A percentile compares a stretch with the other conserved stretches of the same genome.
Conservation (phyloP, 2,797 vertebrate species). For the Microcaecilia unicolor region DNA sequence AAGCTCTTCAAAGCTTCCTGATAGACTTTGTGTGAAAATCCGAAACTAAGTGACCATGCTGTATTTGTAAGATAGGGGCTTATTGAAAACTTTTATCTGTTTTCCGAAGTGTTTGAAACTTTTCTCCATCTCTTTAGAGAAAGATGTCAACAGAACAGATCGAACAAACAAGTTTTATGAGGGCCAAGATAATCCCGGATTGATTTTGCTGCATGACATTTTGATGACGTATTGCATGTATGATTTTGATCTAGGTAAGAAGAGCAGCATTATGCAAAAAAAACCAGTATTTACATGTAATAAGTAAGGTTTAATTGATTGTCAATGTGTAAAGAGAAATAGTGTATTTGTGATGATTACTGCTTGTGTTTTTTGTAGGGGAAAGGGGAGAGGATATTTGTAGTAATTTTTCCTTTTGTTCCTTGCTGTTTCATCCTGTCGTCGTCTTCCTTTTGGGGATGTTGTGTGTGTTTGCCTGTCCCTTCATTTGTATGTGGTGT, state of each 20-base stretch:
- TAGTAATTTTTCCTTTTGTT: neutral
- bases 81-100: conserved; percentile 25
- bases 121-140: conserved; percentile 63
- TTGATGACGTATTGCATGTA: conserved; percentile 98
- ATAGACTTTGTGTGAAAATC: conserved; percentile 6
- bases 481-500: too few species aligned
- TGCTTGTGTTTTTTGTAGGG: neutral
- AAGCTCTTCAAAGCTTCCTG: conserved; percentile 29
- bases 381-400: too few species aligned
- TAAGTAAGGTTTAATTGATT: neutral
- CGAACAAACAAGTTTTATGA: conserved; percentile 91
- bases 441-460: neutral
- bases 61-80: conserved; percentile 22
- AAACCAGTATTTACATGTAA: neutral
- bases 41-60: conserved; percentile 7
- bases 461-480: too few species aligned
- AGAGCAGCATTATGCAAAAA: too few species aligned
- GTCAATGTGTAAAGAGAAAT: neutral
- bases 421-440: neutral
- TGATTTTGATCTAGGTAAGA: conserved; percentile 92
- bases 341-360: neutral
- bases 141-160: conserved; percentile 94
- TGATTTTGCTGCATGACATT: conserved; percentile 91
- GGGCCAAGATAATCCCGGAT: conserved; percentile 84
- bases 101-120: conserved; percentile 34